Percentiles rank a stretch among this genome's conserved stretches.
These are phyloP conservation scores for mouse (Mus musculus) DNA, from an alignment of 2,113 vertebrate species.

Conservation along the genomic window GRCm39 chr8:114780001-114780500, in stretches of 20 bases:
- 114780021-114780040: not conserved
- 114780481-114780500: no score
- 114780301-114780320: not conserved
- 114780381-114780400: no score
- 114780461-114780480: not conserved
- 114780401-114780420: not conserved
- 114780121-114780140: not conserved
- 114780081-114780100: not conserved
- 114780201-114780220: not conserved
- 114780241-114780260: not conserved
- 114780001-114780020: not conserved
- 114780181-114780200: not conserved
- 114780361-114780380: not conserved
- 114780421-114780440: not conserved
- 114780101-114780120: not conserved
- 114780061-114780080: not conserved
- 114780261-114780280: not conserved
- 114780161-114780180: not conserved
- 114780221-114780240: rapidly evolving
- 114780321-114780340: not conserved
- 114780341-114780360: not conserved
- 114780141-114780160: not conserved
- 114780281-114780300: not conserved
- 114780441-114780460: not conserved
- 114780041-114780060: not conserved